Conservation (phyloP, 2,113 vertebrate species). For the Pangasianodon hypophthalmus region DNA sequence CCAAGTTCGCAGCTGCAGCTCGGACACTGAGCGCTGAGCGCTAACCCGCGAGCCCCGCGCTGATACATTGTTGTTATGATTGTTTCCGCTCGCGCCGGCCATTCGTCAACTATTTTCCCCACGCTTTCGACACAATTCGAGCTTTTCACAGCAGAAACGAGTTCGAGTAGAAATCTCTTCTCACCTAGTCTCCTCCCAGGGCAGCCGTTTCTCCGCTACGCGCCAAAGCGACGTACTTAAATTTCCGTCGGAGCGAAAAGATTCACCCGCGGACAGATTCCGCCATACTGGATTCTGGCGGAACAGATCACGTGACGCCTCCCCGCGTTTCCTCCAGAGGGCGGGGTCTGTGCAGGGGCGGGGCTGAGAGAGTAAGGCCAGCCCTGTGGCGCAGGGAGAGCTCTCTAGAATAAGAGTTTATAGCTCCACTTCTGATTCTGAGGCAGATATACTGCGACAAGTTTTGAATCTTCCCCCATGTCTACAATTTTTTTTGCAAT, state of each 20-base stretch:
- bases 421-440: not conserved
- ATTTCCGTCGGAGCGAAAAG: constrained; percentile 61
- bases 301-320: constrained; percentile 70
- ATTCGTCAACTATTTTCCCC: constrained; percentile 13
- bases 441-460: not conserved
- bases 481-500: not conserved
- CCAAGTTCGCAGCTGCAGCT: not conserved
- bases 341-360: constrained; percentile 57
- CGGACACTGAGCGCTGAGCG: not conserved
- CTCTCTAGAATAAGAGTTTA: constrained; percentile 3
- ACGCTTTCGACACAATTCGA: not conserved
- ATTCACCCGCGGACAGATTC: constrained; percentile 60
- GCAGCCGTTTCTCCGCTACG: constrained; percentile 28
- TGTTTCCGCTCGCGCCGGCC: constrained; percentile 47
- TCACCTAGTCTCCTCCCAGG: constrained; percentile 50
- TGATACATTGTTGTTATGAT: constrained; percentile 55
- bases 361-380: not conserved
- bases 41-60: not conserved
- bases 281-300: constrained; percentile 70
- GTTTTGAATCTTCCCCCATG: not conserved
- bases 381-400: not conserved
- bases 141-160: not conserved
- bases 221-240: constrained; percentile 44
- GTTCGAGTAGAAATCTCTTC: not conserved
- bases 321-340: constrained; percentile 66